Evolutionary conservation across 1,140 invertebrate genomes (phyloP).

Genomic region (Drosophila dunni): DNA sequence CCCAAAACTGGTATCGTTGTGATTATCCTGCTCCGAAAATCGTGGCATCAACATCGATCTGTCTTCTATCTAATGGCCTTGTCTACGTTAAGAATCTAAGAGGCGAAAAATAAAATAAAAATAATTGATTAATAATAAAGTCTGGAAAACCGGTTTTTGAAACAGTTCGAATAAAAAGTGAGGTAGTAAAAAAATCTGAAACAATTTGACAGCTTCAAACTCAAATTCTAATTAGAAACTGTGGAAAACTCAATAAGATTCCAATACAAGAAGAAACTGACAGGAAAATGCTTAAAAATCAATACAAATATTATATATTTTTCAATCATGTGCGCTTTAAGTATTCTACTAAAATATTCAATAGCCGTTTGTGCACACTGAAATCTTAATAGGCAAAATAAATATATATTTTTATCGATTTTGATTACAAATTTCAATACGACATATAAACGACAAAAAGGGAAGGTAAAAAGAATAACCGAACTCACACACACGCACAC

Average conservation of each 20-base stretch:
- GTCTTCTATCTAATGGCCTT: not conserved
- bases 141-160: not conserved
- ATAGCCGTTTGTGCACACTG: constrained; percentile 39
- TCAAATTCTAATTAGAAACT: no score
- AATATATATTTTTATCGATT: constrained; percentile 77
- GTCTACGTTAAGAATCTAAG: constrained; percentile 23
- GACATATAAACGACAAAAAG: constrained; percentile 61
- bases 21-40: constrained; percentile 51
- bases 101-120: not conserved
- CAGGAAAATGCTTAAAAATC: no score
- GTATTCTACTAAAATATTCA: constrained; percentile 28
- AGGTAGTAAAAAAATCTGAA: no score
- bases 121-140: no score
- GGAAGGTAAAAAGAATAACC: constrained; percentile 49
- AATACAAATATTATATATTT: not conserved
- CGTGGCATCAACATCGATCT: constrained; percentile 71
- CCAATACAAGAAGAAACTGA: no score
- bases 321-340: not conserved
- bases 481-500: constrained; percentile 23
- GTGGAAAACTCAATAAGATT: no score
- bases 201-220: no score
- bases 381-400: constrained; percentile 58
- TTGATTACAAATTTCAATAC: constrained; percentile 82
- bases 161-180: not conserved
- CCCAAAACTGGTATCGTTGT: constrained; percentile 35